phyloP scores from a whole-genome alignment of 2,888 invertebrate genomes.

The Ornithoptera priamus region DNA sequence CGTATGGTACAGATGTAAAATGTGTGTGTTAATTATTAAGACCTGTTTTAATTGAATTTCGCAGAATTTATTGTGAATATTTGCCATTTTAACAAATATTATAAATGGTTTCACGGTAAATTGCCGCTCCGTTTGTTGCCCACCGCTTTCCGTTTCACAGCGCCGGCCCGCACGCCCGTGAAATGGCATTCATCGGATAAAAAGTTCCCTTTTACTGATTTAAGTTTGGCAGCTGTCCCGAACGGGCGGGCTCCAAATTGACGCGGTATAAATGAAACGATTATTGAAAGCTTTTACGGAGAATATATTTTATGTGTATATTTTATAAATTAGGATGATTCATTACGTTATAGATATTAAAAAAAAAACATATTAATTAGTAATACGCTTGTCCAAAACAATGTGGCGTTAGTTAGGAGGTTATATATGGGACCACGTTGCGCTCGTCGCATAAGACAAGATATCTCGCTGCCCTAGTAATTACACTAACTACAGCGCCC shows the following conservation, averaged over 20 bases:
- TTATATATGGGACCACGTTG: no score
- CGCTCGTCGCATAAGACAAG: no score
- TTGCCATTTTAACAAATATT: neutral
- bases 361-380: no score
- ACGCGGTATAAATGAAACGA: constrained; percentile 8
- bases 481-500: no score
- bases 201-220: constrained; percentile 23
- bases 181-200: constrained; percentile 26
- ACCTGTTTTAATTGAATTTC: neutral
- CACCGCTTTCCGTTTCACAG: constrained; percentile 19
- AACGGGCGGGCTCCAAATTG: constrained; percentile 18
- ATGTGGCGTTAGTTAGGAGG: no score
- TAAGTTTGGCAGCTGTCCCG: constrained; percentile 28
- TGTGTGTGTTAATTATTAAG: no score
- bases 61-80: neutral
- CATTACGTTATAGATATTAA: neutral
- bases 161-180: constrained; percentile 8
- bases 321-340: neutral
- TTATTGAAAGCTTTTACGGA: neutral
- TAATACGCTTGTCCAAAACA: no score
- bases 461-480: no score
- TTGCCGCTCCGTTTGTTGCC: constrained; percentile 13
- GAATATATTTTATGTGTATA: neutral
- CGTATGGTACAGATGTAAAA: no score
- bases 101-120: constrained; percentile 16